A percentile compares a stretch with the other conserved stretches of the same genome.
phyloP scores from a whole-genome alignment of 2,888 invertebrate genomes.

The Prenolepis imparis region DNA sequence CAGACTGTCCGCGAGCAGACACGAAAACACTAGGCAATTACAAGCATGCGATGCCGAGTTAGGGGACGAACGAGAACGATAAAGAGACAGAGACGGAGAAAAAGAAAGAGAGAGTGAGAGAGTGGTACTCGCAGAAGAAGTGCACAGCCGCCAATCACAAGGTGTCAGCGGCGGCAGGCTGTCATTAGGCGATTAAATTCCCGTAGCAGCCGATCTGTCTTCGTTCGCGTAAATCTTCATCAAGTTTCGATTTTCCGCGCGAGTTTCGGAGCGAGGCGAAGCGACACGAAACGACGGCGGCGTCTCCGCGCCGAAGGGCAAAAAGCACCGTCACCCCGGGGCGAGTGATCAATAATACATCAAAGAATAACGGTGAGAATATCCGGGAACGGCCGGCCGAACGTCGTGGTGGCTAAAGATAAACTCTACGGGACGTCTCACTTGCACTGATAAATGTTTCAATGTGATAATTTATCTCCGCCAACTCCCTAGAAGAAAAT shows the following conservation, averaged over 20 bases:
- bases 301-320: slow-evolving; percentile 47
- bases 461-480: slow-evolving; percentile 18
- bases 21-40: slow-evolving; percentile 51
- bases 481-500: background rate
- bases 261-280: slow-evolving; percentile 30
- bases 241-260: slow-evolving; percentile 75
- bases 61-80: slow-evolving; percentile 11
- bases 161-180: slow-evolving; percentile 73
- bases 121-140: slow-evolving; percentile 61
- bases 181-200: slow-evolving; percentile 83
- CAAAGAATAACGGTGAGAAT: slow-evolving; percentile 53
- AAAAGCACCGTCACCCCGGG: slow-evolving; percentile 36
- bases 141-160: slow-evolving; percentile 73
- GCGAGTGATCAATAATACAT: slow-evolving; percentile 51
- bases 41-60: slow-evolving; percentile 41
- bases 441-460: slow-evolving; percentile 10
- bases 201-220: slow-evolving; percentile 76
- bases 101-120: slow-evolving; percentile 18
- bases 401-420: slow-evolving; percentile 39
- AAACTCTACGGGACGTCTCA: slow-evolving; percentile 35
- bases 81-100: background rate
- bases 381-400: slow-evolving; percentile 24
- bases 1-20: slow-evolving; percentile 46
- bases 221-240: slow-evolving; percentile 77
- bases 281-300: slow-evolving; percentile 22